Percentiles rank a stretch among this genome's conserved stretches.
Evolutionary conservation across 2,113 vertebrate genomes (phyloP).

Genomic region (Spilogale gracilis): DNA sequence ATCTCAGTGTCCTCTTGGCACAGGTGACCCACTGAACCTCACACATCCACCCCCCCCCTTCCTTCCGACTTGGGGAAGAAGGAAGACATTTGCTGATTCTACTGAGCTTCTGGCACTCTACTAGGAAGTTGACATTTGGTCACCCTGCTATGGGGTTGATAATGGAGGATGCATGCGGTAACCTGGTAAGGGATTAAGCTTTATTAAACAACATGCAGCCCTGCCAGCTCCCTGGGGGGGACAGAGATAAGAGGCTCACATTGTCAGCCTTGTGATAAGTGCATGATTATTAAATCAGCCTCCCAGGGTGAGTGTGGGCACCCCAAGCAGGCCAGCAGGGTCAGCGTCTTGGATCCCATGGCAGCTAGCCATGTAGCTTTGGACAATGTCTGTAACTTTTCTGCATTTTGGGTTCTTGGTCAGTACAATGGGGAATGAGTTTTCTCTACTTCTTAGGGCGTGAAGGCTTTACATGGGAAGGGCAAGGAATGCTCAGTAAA

Average conservation of each 20-base stretch:
- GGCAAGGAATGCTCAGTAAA: fast-evolving
- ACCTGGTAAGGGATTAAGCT: not conserved
- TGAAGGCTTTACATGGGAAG: too few species aligned
- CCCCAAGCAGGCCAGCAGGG: not conserved
- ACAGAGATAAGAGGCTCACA: not conserved
- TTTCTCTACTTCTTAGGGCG: fast-evolving
- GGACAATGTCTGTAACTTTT: not conserved
- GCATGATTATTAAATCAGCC: fast-evolving
- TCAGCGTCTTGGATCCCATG: not conserved
- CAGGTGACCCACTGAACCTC: not conserved
- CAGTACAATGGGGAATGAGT: not conserved
- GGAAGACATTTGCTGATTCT: not conserved
- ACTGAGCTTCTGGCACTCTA: fast-evolving
- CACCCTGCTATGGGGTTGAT: not conserved
- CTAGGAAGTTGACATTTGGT: fast-evolving
- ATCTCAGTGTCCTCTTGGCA: too few species aligned
- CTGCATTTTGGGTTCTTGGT: not conserved
- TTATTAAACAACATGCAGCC: not conserved
- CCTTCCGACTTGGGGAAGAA: not conserved
- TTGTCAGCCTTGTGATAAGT: not conserved
- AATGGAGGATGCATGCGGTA: not conserved
- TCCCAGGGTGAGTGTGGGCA: fast-evolving
- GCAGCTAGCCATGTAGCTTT: not conserved
- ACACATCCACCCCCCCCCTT: too few species aligned
- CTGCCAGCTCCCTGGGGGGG: not conserved